Evolutionary conservation across 2,888 invertebrate species (phyloP).

Genomic region (Sphinx pinastri): DNA sequence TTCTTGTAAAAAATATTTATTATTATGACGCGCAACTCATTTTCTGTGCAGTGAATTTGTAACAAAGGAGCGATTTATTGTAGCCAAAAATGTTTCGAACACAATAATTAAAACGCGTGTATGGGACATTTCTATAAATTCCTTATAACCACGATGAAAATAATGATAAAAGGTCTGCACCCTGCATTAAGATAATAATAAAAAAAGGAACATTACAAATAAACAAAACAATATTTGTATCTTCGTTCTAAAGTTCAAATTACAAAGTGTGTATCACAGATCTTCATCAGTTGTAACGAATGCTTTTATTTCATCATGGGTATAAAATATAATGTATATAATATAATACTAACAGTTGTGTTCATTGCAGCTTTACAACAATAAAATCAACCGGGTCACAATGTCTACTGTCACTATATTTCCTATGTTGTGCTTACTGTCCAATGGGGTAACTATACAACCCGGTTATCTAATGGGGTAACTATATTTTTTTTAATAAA

Average conservation of each 20-base stretch:
- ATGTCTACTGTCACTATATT: constrained; percentile 46
- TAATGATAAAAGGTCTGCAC: not conserved
- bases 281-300: too few relatives aligned
- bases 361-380: constrained; percentile 47
- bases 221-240: too few relatives aligned
- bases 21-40: too few relatives aligned
- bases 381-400: constrained; percentile 59
- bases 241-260: too few relatives aligned
- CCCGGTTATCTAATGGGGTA: not conserved
- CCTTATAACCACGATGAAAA: not conserved
- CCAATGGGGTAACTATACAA: constrained; percentile 6
- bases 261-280: too few relatives aligned
- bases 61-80: too few relatives aligned
- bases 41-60: too few relatives aligned
- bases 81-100: not conserved
- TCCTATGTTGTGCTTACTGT: constrained; percentile 29
- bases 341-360: constrained; percentile 46
- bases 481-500: not conserved
- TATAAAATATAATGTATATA: constrained; percentile 31
- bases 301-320: not conserved
- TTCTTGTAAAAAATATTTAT: too few relatives aligned
- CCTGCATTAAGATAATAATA: too few relatives aligned
- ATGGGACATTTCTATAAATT: constrained; percentile 8
- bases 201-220: too few relatives aligned
- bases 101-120: constrained; percentile 7